Base-by-base conservation (phyloP, 2,797 vertebrate genomes). In the Acanthis flammea region DNA sequence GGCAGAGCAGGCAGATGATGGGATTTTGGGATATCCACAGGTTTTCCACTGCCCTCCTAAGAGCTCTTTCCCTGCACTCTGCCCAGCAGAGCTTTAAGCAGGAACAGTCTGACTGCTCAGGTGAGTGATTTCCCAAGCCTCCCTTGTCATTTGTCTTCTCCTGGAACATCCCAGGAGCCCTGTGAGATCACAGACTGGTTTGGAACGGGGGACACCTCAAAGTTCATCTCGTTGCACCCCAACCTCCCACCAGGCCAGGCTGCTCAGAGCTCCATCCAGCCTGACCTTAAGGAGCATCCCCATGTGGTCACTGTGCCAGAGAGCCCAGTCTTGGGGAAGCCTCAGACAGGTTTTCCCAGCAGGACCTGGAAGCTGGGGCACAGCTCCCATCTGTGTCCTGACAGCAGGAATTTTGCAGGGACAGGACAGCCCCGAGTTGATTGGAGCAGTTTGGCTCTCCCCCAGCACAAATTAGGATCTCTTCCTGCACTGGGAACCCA, bases 271-370 rank as follows among this genome's bases (percentile, higher is more conserved):
- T 61, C 41, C 61, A 24, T 51, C 27, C 53, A 58, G 3, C 10
- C 62, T 16, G 19, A 16, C 25, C 18, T 33, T 10, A 47, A 17
- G 55, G 62, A 74, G 19, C 78, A 82, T 3, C 11, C 31, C 44
- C 0, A 0, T 2, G 15, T 3, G 57, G 35, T n/a, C 44, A 16
- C 31, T 27, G 55, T 44, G 24, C 33, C 67, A 86, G 47, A 14
- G 8, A 68, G 12, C 70, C 61, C 12, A 70, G 24, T 0, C 12
- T 4, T 41, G 27, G 14, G 83, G 45, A 66, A 88, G 21, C n/a
- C 67, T 33, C 58, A 54, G n/a, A 62, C 62, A 78, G n/a, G 33
- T 39, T 81, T 78, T 35, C 53, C 19, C 66, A 78, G 44, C 24
- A 82, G 30, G 27, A 8, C 27, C 39, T 82, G 57, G 42, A 79